Evolutionary conservation across 2,888 invertebrate species (phyloP).

Genomic region (Mythimna albipuncta): DNA sequence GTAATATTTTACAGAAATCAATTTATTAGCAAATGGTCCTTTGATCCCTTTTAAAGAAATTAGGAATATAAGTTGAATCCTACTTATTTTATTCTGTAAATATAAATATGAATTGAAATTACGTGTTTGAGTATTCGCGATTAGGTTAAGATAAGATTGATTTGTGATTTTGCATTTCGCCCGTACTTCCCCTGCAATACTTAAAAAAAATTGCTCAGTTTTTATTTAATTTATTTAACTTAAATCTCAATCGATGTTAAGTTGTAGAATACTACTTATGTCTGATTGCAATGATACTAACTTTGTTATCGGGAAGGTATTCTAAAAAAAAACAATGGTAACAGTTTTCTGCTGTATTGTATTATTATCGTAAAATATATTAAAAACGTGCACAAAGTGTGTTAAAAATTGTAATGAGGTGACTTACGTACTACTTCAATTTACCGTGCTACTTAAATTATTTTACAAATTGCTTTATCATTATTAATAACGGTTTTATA

Average conservation of each 20-base stretch:
- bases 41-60: slow-evolving; percentile 63
- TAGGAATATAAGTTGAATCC: slow-evolving; percentile 71
- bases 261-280: slow-evolving; percentile 19
- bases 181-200: slow-evolving; percentile 58
- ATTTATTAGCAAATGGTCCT: slow-evolving; percentile 59
- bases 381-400: slow-evolving; percentile 50
- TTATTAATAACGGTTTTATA: slow-evolving; percentile 11
- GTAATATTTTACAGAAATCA: slow-evolving; percentile 50
- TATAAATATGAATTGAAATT: slow-evolving; percentile 63
- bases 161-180: slow-evolving; percentile 67
- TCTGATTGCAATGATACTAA: slow-evolving; percentile 14
- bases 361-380: slow-evolving; percentile 63
- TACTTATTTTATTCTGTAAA: slow-evolving; percentile 73
- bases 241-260: slow-evolving; percentile 17
- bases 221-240: slow-evolving; percentile 62
- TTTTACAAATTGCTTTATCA: slow-evolving; percentile 16
- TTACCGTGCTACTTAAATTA: slow-evolving; percentile 37
- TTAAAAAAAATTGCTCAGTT: slow-evolving; percentile 66
- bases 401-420: slow-evolving; percentile 22
- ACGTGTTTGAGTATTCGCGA: slow-evolving; percentile 39
- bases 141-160: slow-evolving; percentile 40
- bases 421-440: slow-evolving; percentile 46
- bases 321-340: slow-evolving; percentile 53
- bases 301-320: slow-evolving; percentile 32
- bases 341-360: slow-evolving; percentile 55